Evolutionary conservation across 2,888 invertebrate genomes (phyloP).

Genomic region (Steinernema scapterisci): DNA sequence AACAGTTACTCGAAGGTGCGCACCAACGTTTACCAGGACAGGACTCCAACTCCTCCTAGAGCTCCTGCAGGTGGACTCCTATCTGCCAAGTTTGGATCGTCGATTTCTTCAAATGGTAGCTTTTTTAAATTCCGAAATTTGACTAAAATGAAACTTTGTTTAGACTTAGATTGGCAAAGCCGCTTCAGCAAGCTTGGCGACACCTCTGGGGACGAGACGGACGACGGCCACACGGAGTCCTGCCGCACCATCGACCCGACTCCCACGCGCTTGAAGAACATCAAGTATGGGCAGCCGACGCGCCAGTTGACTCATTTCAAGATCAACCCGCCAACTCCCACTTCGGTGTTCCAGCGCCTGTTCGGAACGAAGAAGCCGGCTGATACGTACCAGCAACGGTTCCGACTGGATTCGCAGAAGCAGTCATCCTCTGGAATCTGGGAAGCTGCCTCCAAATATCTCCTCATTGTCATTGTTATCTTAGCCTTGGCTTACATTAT

Average conservation of each 20-base stretch:
- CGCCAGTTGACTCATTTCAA: constrained; percentile 8
- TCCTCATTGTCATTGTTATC: not conserved
- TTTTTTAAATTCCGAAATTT: not conserved
- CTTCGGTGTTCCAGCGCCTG: not conserved
- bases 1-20: not conserved
- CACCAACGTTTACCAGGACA: not conserved
- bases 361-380: not conserved
- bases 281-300: constrained; percentile 19
- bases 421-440: not conserved
- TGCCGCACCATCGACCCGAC: constrained; percentile 37
- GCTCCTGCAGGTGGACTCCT: not conserved
- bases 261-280: constrained; percentile 2
- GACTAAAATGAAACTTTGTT: not conserved
- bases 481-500: not conserved
- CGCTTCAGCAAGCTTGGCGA: not conserved
- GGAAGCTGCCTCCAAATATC: not conserved
- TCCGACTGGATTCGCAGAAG: not conserved
- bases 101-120: not conserved
- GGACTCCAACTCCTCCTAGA: constrained; percentile 2
- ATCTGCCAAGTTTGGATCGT: not conserved
- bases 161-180: not conserved
- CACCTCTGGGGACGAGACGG: constrained; percentile 20
- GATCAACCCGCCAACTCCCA: constrained; percentile 7
- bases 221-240: constrained; percentile 43
- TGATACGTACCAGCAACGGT: not conserved